These are phyloP conservation scores for Sebastolobus alascanus DNA, from an alignment of 2,797 vertebrate species.

Conservation along the genomic window DNA sequence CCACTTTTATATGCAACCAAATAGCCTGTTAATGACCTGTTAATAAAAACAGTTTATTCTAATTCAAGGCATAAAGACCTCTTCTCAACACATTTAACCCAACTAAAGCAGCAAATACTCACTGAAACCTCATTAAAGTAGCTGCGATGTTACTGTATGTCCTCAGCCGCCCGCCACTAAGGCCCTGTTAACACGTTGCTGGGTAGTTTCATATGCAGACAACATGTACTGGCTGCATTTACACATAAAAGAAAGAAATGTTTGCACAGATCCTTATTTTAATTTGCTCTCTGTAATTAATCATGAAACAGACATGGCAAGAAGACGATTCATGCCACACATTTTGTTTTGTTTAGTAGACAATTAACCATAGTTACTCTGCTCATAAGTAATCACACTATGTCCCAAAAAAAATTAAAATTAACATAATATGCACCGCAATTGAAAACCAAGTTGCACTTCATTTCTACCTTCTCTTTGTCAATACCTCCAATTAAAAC, in stretches of 20 bases:
- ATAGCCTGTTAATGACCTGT: constrained; percentile 56
- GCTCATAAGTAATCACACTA: not conserved
- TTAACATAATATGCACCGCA: not conserved
- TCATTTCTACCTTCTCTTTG: constrained; percentile 14
- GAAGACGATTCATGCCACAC: not conserved
- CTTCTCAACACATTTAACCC: constrained; percentile 11
- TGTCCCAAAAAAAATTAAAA: not conserved
- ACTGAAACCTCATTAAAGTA: constrained; percentile 6
- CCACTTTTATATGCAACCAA: constrained; percentile 55
- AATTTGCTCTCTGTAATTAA: constrained; percentile 20
- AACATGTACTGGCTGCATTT: not conserved
- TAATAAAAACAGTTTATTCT: constrained; percentile 40
- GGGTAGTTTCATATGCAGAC: constrained; percentile 1
- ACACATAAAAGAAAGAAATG: not conserved
- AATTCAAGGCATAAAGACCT: constrained; percentile 29
- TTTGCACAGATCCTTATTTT: constrained; percentile 3
- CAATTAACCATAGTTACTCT: not conserved
- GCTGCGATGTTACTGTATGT: not conserved
- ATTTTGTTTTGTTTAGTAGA: not conserved
- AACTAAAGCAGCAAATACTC: not conserved
- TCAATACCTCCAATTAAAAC: constrained; percentile 1
- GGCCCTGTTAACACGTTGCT: not conserved
- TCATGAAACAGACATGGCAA: not conserved
- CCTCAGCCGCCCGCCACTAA: not conserved
- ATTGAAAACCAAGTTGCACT: not conserved